Percentiles rank a stretch among this genome's conserved stretches.
Evolutionary conservation across 2,113 vertebrate genomes (phyloP).

Genomic region (Pavo muticus): DNA sequence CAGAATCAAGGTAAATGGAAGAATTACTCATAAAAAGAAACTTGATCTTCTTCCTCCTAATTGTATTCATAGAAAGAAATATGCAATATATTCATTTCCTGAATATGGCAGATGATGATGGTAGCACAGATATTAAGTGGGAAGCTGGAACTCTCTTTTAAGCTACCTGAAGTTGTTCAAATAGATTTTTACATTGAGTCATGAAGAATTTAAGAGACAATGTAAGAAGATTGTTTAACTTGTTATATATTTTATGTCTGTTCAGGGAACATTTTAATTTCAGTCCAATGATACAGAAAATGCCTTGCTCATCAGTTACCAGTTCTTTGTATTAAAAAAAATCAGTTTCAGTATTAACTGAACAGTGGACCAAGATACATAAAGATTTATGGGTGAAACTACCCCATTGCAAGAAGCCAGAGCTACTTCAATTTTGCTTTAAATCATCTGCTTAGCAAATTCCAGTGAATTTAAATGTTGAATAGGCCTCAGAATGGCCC

Average conservation of each 20-base stretch:
- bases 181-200: neutral
- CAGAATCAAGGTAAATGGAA: neutral
- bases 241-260: neutral
- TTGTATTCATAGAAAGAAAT: neutral
- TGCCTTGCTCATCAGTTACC: neutral
- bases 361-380: neutral
- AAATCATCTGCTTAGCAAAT: neutral
- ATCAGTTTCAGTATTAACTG: neutral
- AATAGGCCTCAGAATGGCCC: neutral
- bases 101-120: neutral
- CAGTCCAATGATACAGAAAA: neutral
- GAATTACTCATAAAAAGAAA: neutral
- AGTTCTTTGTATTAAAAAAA: neutral
- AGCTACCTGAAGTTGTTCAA: neutral
- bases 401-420: neutral
- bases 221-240: neutral
- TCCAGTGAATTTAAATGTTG: neutral
- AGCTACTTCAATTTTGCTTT: neutral
- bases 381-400: conserved; percentile 22
- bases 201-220: neutral
- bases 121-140: neutral
- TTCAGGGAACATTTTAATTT: neutral
- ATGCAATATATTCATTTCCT: neutral
- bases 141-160: neutral
- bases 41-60: neutral